Percentiles rank a stretch among this genome's conserved stretches.
Conservation (phyloP, 2,888 invertebrate genomes). For the Andrena flavipes region DNA sequence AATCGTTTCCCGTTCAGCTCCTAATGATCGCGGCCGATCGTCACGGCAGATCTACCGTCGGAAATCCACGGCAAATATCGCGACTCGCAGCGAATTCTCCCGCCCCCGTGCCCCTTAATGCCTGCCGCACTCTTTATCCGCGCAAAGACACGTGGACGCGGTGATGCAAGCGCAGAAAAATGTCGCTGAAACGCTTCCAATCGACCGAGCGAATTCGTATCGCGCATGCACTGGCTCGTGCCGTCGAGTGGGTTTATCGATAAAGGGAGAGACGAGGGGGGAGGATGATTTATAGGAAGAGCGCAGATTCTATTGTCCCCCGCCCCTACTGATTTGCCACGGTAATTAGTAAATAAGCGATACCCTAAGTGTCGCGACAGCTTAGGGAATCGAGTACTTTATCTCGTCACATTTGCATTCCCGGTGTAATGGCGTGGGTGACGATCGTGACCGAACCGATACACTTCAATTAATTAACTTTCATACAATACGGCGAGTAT, state of each 20-base stretch:
- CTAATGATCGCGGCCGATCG: not conserved
- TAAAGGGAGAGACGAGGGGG: too few species aligned
- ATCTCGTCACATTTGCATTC: constrained; percentile 3
- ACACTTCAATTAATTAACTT: too few species aligned
- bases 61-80: constrained; percentile 34
- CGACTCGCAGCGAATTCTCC: constrained; percentile 22
- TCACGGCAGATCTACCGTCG: constrained; percentile 24
- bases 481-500: too few species aligned
- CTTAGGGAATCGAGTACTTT: not conserved
- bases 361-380: not conserved
- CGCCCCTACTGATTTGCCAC: not conserved
- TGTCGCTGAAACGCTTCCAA: constrained; percentile 12
- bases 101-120: not conserved
- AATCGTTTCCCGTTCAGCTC: constrained; percentile 19
- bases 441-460: not conserved
- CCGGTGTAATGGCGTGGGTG: not conserved
- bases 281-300: constrained; percentile 28
- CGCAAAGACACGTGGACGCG: constrained; percentile 7
- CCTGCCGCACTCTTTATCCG: constrained; percentile 33
- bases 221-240: not conserved
- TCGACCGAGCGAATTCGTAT: constrained; percentile 25
- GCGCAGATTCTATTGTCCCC: constrained; percentile 25
- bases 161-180: not conserved
- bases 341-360: not conserved
- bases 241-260: too few species aligned